These are phyloP conservation scores for Gadopsis marmoratus DNA, from an alignment of 2,797 vertebrate genomes.

Conservation along the genomic window DNA sequence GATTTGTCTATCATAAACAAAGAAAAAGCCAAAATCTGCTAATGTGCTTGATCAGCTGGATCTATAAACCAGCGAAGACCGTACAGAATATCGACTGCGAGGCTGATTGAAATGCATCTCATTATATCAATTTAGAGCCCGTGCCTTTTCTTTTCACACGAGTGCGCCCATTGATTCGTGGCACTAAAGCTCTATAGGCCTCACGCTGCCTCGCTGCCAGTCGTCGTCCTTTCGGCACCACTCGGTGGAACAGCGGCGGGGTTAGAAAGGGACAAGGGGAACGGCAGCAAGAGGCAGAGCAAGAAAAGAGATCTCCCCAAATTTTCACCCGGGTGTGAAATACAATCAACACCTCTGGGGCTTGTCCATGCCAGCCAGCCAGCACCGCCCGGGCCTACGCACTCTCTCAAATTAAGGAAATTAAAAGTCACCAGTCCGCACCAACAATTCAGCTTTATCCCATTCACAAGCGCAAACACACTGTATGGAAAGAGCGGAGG, in stretches of 20 bases:
- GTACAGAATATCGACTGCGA: conserved; percentile 15
- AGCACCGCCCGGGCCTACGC: conserved; percentile 42
- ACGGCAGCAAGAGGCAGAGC: conserved; percentile 4
- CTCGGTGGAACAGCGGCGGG: conserved; percentile 31
- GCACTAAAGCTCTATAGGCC: conserved; percentile 54
- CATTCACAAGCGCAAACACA: conserved; percentile 57
- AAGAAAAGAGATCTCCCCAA: conserved; percentile 43
- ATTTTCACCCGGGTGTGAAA: conserved; percentile 72
- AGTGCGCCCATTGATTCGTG: conserved; percentile 75
- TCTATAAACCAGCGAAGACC: conserved; percentile 35
- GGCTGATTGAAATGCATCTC: conserved; percentile 72
- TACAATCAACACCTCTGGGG: conserved; percentile 77
- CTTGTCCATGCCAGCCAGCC: conserved; percentile 57
- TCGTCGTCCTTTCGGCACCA: conserved; percentile 79
- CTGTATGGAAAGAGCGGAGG: conserved; percentile 29
- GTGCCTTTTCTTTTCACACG: conserved; percentile 62
- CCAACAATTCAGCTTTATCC: conserved; percentile 72
- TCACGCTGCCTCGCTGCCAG: conserved; percentile 50
- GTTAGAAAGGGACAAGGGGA: neutral
- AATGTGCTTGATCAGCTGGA: conserved; percentile 37
- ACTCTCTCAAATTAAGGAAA: conserved; percentile 79
- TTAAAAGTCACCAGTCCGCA: conserved; percentile 79
- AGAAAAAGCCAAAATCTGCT: conserved; percentile 16
- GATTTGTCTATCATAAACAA: conserved; percentile 54
- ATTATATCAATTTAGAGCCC: conserved; percentile 71